Conservation (phyloP, 2,113 vertebrate genomes). For the Carassius gibelio region DNA sequence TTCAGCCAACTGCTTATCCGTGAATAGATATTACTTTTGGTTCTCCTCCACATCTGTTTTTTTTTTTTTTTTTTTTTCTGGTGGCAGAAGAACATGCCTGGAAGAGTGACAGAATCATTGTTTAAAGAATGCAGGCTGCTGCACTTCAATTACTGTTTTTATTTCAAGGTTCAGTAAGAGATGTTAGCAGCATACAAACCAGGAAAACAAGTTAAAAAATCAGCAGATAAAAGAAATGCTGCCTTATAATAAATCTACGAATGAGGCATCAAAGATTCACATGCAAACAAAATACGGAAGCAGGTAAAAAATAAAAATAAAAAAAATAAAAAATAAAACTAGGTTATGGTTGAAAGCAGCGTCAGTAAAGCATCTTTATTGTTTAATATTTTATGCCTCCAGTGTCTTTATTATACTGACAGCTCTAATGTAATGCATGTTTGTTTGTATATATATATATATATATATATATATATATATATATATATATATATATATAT, state of each 20-base stretch:
- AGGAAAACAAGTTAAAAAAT: neutral
- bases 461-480: too few species aligned
- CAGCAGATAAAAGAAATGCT: neutral
- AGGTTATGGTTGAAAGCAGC: too few species aligned
- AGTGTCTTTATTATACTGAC: too few species aligned
- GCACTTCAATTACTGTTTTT: conserved; percentile 39
- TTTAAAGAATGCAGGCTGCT: conserved; percentile 24
- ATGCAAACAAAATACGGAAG: neutral
- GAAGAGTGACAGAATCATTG: conserved; percentile 19
- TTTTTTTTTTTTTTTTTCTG: conserved; percentile 27
- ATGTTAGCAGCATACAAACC: conserved; percentile 22
- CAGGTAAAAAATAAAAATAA: neutral
- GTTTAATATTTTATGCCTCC: too few species aligned
- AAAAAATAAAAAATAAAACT: too few species aligned
- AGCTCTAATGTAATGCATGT: too few species aligned
- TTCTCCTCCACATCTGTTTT: conserved; percentile 34
- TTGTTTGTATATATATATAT: too few species aligned
- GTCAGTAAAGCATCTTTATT: too few species aligned
- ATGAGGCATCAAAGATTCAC: neutral
- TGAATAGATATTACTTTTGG: conserved; percentile 48
- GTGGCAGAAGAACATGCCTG: neutral
- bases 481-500: too few species aligned
- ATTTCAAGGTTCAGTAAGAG: neutral
- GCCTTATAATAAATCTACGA: neutral
- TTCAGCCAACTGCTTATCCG: conserved; percentile 39